These are phyloP conservation scores for Andinoacara biseriatus DNA, from an alignment of 2,113 vertebrate species.

Conservation along the genomic window DNA sequence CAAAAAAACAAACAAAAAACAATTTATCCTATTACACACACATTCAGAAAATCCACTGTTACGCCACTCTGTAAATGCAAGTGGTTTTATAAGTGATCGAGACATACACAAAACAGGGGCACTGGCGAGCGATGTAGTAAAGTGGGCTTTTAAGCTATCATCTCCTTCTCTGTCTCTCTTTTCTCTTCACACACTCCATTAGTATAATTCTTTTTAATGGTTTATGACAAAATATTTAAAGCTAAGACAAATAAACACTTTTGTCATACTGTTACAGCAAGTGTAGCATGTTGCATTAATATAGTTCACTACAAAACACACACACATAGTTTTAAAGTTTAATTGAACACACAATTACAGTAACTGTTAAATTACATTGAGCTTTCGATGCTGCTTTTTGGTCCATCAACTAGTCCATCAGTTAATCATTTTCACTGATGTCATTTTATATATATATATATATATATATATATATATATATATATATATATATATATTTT, in stretches of 20 bases:
- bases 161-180: background rate
- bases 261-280: background rate
- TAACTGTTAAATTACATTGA: background rate
- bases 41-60: background rate
- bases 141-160: slow-evolving; percentile 57
- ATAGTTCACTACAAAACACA: background rate
- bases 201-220: slow-evolving; percentile 49
- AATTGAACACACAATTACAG: background rate
- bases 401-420: background rate
- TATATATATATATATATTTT: too few relatives aligned
- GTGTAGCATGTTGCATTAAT: background rate
- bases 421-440: background rate
- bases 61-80: slow-evolving; percentile 30
- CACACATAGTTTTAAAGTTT: background rate
- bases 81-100: slow-evolving; percentile 47
- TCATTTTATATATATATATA: background rate
- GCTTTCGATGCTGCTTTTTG: background rate
- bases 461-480: too few relatives aligned
- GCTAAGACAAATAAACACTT: slow-evolving; percentile 18
- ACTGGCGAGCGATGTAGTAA: slow-evolving; percentile 38
- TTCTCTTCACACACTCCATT: slow-evolving; percentile 27
- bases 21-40: background rate
- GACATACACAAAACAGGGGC: slow-evolving; percentile 32
- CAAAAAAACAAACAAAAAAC: slow-evolving; percentile 20
- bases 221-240: slow-evolving; percentile 53